Conservation (phyloP, 2,797 vertebrate species). For the Mionectes olivaceus region DNA sequence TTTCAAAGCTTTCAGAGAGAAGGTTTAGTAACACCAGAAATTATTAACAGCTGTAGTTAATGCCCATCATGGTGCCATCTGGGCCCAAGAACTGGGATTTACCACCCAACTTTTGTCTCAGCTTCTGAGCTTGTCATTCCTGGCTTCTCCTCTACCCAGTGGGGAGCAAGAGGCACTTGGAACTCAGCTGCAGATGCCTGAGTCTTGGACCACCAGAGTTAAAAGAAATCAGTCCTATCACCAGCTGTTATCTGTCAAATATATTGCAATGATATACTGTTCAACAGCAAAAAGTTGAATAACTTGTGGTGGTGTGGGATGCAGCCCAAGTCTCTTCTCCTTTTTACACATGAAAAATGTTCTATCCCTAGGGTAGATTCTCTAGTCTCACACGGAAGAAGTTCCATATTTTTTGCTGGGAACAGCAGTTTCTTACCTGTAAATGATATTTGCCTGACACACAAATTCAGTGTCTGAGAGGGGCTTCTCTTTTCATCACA, state of each 20-base stretch:
- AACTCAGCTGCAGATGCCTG: background rate
- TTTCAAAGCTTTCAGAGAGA: background rate
- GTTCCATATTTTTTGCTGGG: background rate
- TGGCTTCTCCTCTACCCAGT: background rate
- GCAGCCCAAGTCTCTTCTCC: background rate
- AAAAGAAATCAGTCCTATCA: background rate
- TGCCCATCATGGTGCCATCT: background rate
- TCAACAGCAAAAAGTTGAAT: background rate
- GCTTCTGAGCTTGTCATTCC: background rate
- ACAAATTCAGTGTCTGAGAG: background rate
- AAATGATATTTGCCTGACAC: background rate
- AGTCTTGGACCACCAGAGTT: background rate
- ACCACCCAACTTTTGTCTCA: background rate
- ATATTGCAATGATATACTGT: background rate
- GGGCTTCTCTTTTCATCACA: constrained; percentile 19
- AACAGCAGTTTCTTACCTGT: constrained; percentile 46
- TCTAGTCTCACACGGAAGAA: background rate
- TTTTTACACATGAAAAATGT: background rate
- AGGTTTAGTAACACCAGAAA: background rate
- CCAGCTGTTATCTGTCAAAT: background rate
- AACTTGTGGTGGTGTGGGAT: background rate
- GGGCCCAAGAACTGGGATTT: background rate
- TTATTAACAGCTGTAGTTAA: background rate
- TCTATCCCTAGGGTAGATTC: background rate
- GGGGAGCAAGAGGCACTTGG: background rate